Conservation (phyloP, 2,888 invertebrate genomes). For the Drosophila kambysellisi region DNA sequence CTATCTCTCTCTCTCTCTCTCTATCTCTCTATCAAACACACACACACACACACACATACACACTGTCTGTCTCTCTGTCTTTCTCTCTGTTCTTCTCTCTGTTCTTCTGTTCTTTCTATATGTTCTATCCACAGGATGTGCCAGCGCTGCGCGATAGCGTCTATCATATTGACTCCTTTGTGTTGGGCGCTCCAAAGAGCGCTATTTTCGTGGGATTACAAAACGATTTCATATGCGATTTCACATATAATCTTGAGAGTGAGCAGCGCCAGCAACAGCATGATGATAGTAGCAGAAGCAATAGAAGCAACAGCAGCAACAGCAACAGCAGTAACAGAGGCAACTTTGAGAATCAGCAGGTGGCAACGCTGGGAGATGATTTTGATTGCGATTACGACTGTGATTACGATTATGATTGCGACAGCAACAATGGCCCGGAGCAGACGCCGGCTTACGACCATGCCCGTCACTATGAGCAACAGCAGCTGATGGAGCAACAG, state of each 20-base stretch:
- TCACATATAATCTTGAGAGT: slow-evolving; percentile 66
- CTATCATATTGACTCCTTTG: slow-evolving; percentile 84
- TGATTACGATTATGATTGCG: slow-evolving; percentile 55
- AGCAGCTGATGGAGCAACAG: not conserved
- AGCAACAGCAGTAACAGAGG: slow-evolving; percentile 13
- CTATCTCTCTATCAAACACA: slow-evolving; percentile 46
- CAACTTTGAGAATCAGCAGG: slow-evolving; percentile 31
- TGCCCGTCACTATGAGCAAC: slow-evolving; percentile 20
- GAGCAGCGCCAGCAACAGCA: slow-evolving; percentile 23
- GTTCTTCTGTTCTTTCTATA: slow-evolving; percentile 65
- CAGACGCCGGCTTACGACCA: slow-evolving; percentile 26
- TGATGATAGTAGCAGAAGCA: slow-evolving; percentile 9
- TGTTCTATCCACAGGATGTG: slow-evolving; percentile 83
- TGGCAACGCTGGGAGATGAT: slow-evolving; percentile 21
- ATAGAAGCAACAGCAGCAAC: slow-evolving; percentile 4
- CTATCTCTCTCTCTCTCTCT: slow-evolving; percentile 25
- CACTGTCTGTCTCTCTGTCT: slow-evolving; percentile 35
- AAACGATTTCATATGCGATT: slow-evolving; percentile 81
- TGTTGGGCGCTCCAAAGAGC: slow-evolving; percentile 83
- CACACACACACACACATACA: slow-evolving; percentile 5
- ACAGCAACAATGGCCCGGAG: slow-evolving; percentile 35
- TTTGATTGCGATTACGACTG: slow-evolving; percentile 55
- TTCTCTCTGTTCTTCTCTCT: slow-evolving; percentile 68
- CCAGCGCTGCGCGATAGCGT: slow-evolving; percentile 80
- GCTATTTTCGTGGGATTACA: slow-evolving; percentile 84